Conservation (phyloP, 2,113 vertebrate species). For the Phyllopteryx taeniolatus region DNA sequence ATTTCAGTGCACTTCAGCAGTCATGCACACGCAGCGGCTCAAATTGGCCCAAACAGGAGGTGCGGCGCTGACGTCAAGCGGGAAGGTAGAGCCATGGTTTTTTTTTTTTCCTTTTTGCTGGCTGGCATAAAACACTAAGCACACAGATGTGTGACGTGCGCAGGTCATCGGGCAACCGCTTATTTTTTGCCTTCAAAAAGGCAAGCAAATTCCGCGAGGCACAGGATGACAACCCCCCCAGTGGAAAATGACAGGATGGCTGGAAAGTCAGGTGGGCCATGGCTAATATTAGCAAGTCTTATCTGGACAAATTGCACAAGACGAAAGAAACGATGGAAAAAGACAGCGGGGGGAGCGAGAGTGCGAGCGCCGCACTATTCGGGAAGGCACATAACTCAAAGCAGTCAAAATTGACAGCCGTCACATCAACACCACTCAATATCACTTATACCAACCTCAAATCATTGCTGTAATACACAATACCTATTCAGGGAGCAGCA, state of each 20-base stretch:
- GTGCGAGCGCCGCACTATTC: constrained; percentile 8
- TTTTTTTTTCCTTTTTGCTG: constrained; percentile 17
- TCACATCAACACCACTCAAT: constrained; percentile 46
- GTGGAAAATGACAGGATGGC: constrained; percentile 45
- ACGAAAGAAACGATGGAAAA: constrained; percentile 43
- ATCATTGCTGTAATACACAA: not conserved
- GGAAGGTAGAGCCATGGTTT: constrained; percentile 19
- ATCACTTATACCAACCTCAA: constrained; percentile 11
- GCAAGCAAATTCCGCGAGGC: constrained; percentile 54
- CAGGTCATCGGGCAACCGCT: constrained; percentile 45
- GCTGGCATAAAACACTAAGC: constrained; percentile 36
- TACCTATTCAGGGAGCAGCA: constrained; percentile 15
- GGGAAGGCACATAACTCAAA: constrained; percentile 47
- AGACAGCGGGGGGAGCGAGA: constrained; percentile 25
- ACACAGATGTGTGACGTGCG: constrained; percentile 22
- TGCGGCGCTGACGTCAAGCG: constrained; percentile 32
- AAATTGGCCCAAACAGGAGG: constrained; percentile 41
- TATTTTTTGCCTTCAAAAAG: constrained; percentile 18
- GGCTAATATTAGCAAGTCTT: constrained; percentile 56
- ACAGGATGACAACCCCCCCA: constrained; percentile 47
- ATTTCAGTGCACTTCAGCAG: constrained; percentile 27
- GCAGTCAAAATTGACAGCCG: constrained; percentile 53
- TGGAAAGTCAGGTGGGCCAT: constrained; percentile 36
- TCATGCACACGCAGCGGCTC: constrained; percentile 27
- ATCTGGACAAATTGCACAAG: constrained; percentile 46